Base-by-base conservation (phyloP, 2,113 vertebrate species). In the Columba livia region DNA sequence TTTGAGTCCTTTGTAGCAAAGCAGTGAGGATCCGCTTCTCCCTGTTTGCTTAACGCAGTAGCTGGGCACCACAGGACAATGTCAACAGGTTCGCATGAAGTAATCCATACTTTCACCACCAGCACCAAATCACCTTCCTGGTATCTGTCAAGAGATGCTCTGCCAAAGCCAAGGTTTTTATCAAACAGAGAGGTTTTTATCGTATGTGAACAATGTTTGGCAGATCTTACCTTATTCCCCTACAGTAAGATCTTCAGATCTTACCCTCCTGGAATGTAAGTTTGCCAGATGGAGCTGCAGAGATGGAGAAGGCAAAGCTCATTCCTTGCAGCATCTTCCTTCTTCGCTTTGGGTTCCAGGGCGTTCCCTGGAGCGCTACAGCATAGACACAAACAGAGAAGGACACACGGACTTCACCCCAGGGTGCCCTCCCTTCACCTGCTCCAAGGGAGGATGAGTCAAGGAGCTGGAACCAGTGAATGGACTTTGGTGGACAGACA, bases 201-300 rank as follows among this genome's bases (percentile, higher is more conserved):
- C 31, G 16, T 17, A 15, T 6, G 24, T 26, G 26, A 31, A 25
- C 29, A 23, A 38, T 38, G n/a, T 40, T 40, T 36, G 32, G 42
- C 61, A 82, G 47, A 14, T n/a, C 36, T 53, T 31, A 19, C 19
- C 21, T 17, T 13, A 42, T 11, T 28, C 15, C 58, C 26, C 42
- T 77, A 28, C 53, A 58, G 6, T 4, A 38, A 71, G 25, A 29
- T 38, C 53, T 72, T 28, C 78, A 77, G 24, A 44, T 32, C 25
- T 50, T 6, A 20, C 16, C n/a, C 12, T 29, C 2, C 0, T 11
- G 28, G 16, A 71, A 34, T 3, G 0, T 11, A 26, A 24, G 34
- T 25, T 56, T 42, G n/a, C 12, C 71, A 93, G 56, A 48, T 11
- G 9, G 50, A 88, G 29, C n/a, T 85, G 70, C 14, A 65, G 56